A percentile compares a stretch with the other conserved stretches of the same genome.
phyloP scores from a whole-genome alignment of 2,113 vertebrate genomes.

The Poecile atricapillus region DNA sequence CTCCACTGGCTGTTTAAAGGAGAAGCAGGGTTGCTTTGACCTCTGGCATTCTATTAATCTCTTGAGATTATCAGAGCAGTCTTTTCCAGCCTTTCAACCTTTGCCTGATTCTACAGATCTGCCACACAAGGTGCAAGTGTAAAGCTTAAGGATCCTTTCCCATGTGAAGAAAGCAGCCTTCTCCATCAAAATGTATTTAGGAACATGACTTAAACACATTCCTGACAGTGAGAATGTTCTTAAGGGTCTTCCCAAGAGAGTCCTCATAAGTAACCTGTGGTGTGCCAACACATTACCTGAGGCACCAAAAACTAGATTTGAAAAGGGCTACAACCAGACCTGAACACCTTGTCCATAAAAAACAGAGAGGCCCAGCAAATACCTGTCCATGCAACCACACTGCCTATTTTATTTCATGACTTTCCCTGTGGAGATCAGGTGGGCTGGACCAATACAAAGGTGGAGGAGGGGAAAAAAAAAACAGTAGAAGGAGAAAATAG shows the following conservation, averaged over 20 bases:
- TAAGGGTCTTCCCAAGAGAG: neutral
- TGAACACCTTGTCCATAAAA: neutral
- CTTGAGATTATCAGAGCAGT: neutral
- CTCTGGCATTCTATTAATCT: neutral
- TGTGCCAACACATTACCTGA: neutral
- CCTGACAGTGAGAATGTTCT: neutral
- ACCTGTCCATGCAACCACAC: neutral
- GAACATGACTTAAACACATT: neutral
- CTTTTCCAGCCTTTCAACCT: slow-evolving; percentile 3
- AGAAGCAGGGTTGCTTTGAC: neutral
- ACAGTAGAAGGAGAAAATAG: neutral
- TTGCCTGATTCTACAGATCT: neutral
- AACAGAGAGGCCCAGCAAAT: neutral
- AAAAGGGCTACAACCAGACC: neutral
- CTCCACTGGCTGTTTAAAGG: slow-evolving; percentile 26
- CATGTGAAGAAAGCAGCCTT: neutral
- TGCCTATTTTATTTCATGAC: neutral
- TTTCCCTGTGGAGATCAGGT: neutral
- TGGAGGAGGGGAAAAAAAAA: neutral
- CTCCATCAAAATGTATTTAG: neutral
- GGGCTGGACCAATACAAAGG: neutral
- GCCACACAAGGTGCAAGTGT: neutral
- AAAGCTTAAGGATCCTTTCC: neutral
- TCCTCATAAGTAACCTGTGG: neutral
- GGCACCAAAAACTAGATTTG: neutral